phyloP scores from a whole-genome alignment of 2,888 invertebrate genomes.

The Drosophila merina region DNA sequence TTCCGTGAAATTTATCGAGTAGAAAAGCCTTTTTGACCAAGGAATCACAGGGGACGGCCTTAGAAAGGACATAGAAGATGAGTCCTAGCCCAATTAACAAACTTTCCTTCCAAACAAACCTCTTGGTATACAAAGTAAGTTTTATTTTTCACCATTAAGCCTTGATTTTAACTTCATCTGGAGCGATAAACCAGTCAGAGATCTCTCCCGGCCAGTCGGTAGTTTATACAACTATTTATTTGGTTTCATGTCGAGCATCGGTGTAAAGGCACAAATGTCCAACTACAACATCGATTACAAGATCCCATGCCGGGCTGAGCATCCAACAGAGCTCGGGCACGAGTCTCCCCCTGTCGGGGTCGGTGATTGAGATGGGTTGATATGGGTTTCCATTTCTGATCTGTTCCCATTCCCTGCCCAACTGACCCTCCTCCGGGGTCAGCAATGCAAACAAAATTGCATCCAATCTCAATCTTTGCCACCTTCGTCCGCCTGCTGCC shows the following conservation, averaged over 20 bases:
- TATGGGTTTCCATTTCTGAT: conserved; percentile 39
- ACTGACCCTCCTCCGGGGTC: conserved; percentile 22
- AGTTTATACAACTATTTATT: conserved; percentile 75
- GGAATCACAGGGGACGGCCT: no score
- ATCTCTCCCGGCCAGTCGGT: conserved; percentile 19
- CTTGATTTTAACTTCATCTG: conserved; percentile 11
- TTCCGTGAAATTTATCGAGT: no score
- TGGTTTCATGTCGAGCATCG: conserved; percentile 77
- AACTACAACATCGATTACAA: conserved; percentile 81
- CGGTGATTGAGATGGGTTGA: conserved; percentile 17
- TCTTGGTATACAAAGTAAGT: background rate
- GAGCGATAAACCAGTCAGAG: conserved; percentile 31
- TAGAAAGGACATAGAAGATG: background rate
- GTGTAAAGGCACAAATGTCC: conserved; percentile 72
- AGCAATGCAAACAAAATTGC: conserved; percentile 41
- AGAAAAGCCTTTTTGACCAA: no score
- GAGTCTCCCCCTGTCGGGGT: conserved; percentile 27
- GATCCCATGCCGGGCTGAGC: conserved; percentile 69
- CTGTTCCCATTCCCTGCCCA: conserved; percentile 10
- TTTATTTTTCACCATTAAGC: background rate
- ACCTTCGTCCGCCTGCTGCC: conserved; percentile 31
- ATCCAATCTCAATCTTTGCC: conserved; percentile 19
- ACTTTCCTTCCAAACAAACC: background rate
- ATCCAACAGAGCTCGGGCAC: conserved; percentile 33
- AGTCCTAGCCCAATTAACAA: background rate